These are phyloP conservation scores for Catocala nupta DNA, from an alignment of 2,888 invertebrate species.

Conservation along the genomic window DNA sequence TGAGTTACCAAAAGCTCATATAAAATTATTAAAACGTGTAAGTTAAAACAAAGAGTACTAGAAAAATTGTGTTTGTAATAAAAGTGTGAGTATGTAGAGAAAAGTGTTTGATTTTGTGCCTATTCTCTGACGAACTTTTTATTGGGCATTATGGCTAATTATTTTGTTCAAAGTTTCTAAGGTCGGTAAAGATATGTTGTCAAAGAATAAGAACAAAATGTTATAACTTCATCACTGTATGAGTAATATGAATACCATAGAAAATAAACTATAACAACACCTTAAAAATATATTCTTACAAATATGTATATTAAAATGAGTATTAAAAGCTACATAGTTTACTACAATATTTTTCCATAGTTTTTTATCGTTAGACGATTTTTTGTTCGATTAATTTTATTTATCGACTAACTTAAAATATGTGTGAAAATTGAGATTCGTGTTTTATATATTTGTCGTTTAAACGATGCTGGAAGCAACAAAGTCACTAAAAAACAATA, in stretches of 20 bases:
- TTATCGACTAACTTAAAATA: not conserved
- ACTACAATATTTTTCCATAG: not conserved
- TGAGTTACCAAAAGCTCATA: not conserved
- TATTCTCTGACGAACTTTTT: slow-evolving; percentile 5
- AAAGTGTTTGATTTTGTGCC: not conserved
- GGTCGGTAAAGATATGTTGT: not conserved
- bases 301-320: slow-evolving; percentile 1
- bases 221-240: not conserved
- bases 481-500: not conserved
- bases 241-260: not conserved
- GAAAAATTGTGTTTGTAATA: too few relatives aligned
- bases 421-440: not conserved
- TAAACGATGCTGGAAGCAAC: not conserved
- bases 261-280: slow-evolving; percentile 1
- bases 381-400: not conserved
- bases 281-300: not conserved
- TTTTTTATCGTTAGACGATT: not conserved
- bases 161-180: too few relatives aligned
- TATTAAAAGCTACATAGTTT: not conserved
- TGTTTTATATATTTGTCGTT: not conserved
- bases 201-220: not conserved
- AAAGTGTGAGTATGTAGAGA: too few relatives aligned
- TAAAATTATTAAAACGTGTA: slow-evolving; percentile 1
- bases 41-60: too few relatives aligned
- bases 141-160: too few relatives aligned